Conservation (phyloP, 2,888 invertebrate genomes). For the Pseudococcus viburni region DNA sequence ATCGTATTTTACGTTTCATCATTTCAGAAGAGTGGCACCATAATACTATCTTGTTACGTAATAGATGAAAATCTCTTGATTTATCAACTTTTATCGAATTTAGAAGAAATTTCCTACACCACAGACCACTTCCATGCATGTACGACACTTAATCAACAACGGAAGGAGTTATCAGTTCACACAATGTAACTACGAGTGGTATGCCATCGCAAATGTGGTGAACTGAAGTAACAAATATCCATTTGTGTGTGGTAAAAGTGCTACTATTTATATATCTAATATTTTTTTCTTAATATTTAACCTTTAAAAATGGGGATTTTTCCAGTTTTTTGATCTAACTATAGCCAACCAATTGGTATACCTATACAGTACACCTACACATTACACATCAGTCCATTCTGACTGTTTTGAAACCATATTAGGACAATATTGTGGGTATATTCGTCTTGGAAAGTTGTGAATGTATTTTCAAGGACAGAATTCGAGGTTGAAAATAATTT, state of each 20-base stretch:
- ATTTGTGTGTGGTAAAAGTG: neutral
- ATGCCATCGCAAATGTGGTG: neutral
- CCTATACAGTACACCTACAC: no score
- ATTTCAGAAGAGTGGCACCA: neutral
- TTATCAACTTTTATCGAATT: neutral
- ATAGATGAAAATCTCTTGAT: neutral
- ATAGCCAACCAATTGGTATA: no score
- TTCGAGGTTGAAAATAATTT: no score
- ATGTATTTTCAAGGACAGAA: no score
- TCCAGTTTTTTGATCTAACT: no score
- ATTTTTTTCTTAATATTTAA: neutral
- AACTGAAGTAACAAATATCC: neutral
- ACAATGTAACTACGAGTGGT: neutral
- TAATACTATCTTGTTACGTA: neutral
- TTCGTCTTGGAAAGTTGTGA: no score
- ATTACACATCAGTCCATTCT: no score
- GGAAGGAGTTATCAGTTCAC: neutral
- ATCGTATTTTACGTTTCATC: constrained; percentile 28
- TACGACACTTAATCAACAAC: neutral
- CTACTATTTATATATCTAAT: neutral
- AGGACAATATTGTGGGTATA: no score
- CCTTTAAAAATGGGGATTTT: no score
- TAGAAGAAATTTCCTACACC: neutral
- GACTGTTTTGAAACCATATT: no score
- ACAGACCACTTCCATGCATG: constrained; percentile 1